phyloP scores from a whole-genome alignment of 2,797 vertebrate species.

The Channa striata region DNA sequence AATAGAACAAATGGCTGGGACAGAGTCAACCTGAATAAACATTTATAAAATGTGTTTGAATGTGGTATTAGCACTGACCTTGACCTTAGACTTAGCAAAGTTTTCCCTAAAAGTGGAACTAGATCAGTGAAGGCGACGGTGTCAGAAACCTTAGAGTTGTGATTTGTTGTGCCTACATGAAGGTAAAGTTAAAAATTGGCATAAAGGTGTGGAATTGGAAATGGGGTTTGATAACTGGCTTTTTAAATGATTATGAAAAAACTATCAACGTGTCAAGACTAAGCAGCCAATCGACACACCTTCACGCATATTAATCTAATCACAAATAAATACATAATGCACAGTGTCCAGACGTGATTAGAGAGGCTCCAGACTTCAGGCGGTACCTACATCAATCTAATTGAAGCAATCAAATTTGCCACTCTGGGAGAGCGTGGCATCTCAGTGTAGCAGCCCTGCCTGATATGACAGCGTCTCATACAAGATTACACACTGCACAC shows the following conservation, averaged over 20 bases:
- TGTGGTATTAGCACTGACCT: not conserved
- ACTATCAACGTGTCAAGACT: conserved; percentile 29
- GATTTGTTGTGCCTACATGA: not conserved
- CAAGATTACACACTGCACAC: conserved; percentile 77
- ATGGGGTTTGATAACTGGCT: not conserved
- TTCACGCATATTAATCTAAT: conserved; percentile 53
- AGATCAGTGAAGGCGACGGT: not conserved
- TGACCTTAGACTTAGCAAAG: not conserved
- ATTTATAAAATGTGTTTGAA: not conserved
- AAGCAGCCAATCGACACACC: conserved; percentile 44
- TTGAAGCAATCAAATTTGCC: conserved; percentile 77
- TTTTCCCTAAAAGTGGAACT: conserved; percentile 4
- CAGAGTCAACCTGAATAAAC: not conserved
- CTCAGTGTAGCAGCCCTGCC: conserved; percentile 67
- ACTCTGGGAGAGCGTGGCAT: conserved; percentile 61
- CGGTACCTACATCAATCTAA: conserved; percentile 66
- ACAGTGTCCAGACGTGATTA: conserved; percentile 62
- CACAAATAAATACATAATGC: conserved; percentile 47
- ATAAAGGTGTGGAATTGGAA: not conserved
- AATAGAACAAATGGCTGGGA: too few relatives aligned
- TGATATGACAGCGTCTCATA: conserved; percentile 79
- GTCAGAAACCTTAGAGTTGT: not conserved
- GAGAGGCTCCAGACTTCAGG: conserved; percentile 46
- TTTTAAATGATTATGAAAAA: conserved; percentile 27
- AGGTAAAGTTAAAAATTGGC: too few relatives aligned